Evolutionary conservation across 1,140 invertebrate species (phyloP).

Genomic region (Proales similis): DNA sequence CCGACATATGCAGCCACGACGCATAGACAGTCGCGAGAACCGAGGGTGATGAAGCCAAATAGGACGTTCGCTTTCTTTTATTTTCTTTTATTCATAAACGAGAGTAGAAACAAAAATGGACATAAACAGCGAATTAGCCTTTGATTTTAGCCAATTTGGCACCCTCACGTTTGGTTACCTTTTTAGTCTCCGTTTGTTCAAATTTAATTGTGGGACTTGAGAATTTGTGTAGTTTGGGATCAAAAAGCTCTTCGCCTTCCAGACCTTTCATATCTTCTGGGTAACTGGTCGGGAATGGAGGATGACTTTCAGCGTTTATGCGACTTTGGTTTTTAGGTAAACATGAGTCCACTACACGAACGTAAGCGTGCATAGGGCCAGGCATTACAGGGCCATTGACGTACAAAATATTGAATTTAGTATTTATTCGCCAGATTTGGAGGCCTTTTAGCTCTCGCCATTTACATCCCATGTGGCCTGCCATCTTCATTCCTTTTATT

Average conservation of each 20-base stretch:
- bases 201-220: slow-evolving; percentile 60
- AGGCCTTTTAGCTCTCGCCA: slow-evolving; percentile 64
- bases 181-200: slow-evolving; percentile 29
- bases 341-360: slow-evolving; percentile 72
- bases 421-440: slow-evolving; percentile 79
- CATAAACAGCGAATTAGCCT: too few relatives aligned
- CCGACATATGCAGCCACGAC: too few relatives aligned
- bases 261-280: slow-evolving; percentile 57
- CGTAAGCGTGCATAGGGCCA: slow-evolving; percentile 69
- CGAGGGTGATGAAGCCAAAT: too few relatives aligned
- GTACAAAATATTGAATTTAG: slow-evolving; percentile 84
- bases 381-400: slow-evolving; percentile 71
- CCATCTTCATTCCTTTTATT: slow-evolving; percentile 81
- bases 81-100: too few relatives aligned
- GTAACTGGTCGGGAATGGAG: slow-evolving; percentile 73
- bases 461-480: slow-evolving; percentile 85
- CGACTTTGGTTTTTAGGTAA: slow-evolving; percentile 56
- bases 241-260: slow-evolving; percentile 64
- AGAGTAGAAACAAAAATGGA: too few relatives aligned
- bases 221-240: slow-evolving; percentile 65
- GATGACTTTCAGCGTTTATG: slow-evolving; percentile 51
- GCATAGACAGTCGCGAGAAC: too few relatives aligned
- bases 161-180: slow-evolving; percentile 37
- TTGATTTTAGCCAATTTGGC: slow-evolving; percentile 35
- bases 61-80: too few relatives aligned